Evolutionary conservation across 2,888 invertebrate genomes (phyloP).

Genomic region (Oasisia sp.): DNA sequence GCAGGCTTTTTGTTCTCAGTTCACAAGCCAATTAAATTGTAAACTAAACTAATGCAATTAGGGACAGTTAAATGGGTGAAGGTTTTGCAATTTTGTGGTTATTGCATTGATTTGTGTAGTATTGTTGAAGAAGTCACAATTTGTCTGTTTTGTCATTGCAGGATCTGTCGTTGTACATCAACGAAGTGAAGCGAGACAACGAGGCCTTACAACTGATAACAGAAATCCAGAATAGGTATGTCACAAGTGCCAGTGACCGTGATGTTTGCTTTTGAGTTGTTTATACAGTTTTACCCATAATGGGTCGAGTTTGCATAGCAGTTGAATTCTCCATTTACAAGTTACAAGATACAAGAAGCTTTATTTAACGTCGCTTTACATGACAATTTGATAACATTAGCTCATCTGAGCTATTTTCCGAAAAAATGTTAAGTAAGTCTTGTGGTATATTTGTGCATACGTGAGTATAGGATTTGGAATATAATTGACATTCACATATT

Average conservation of each 20-base stretch:
- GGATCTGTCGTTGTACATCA: conserved; percentile 95
- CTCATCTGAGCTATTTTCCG: no score
- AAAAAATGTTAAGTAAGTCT: neutral
- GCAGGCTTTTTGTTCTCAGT: no score
- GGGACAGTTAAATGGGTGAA: no score
- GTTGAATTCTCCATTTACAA: neutral
- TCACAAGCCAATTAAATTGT: no score
- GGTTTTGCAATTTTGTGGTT: no score
- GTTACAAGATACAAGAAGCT: no score
- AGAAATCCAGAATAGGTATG: conserved; percentile 80
- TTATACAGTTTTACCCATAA: neutral
- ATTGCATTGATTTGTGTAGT: neutral
- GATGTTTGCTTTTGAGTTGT: neutral
- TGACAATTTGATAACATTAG: no score
- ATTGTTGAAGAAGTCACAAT: neutral
- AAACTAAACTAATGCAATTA: no score
- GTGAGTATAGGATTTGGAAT: no score
- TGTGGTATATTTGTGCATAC: neutral
- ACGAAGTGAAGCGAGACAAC: conserved; percentile 96
- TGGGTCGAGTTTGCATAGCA: neutral
- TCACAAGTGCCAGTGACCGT: neutral
- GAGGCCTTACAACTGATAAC: conserved; percentile 90
- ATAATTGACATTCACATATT: no score
- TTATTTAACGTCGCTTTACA: no score
- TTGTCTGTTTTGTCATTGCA: conserved; percentile 25